Evolutionary conservation across 1,140 invertebrate species (phyloP).

Genomic region (Trichogramma pretiosum): DNA sequence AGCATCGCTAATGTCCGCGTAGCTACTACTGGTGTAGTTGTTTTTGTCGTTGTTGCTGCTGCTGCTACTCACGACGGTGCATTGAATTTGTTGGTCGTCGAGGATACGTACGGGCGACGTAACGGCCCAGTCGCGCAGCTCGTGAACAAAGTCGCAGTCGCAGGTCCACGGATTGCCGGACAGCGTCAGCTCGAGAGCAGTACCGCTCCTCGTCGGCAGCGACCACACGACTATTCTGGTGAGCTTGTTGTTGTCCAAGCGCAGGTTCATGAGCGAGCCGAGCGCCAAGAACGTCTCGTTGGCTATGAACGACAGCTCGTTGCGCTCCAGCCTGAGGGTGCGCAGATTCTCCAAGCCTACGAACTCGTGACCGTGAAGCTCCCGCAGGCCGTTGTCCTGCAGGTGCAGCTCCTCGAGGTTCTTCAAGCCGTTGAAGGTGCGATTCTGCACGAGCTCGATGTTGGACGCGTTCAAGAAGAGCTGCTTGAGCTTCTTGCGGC

Average conservation of each 20-base stretch:
- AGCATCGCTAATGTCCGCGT: constrained; percentile 39
- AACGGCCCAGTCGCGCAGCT: constrained; percentile 69
- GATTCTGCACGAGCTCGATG: constrained; percentile 77
- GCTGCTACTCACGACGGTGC: constrained; percentile 53
- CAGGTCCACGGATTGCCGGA: constrained; percentile 81
- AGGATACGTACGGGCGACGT: constrained; percentile 50
- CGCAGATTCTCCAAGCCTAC: constrained; percentile 56
- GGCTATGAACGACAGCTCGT: constrained; percentile 61
- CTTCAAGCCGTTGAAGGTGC: constrained; percentile 80
- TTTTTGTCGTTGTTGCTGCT: constrained; percentile 53
- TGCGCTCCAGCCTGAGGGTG: constrained; percentile 58
- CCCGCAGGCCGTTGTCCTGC: constrained; percentile 66
- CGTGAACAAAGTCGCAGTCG: constrained; percentile 73
- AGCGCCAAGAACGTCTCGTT: constrained; percentile 71
- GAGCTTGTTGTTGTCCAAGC: constrained; percentile 70
- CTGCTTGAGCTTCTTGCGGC: constrained; percentile 73
- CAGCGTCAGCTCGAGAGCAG: constrained; percentile 55
- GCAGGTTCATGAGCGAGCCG: constrained; percentile 59
- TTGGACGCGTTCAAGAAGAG: constrained; percentile 78
- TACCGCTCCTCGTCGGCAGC: constrained; percentile 53
- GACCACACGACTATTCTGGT: constrained; percentile 68
- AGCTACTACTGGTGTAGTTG: constrained; percentile 52
- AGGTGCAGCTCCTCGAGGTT: constrained; percentile 74
- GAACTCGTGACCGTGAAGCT: constrained; percentile 77
- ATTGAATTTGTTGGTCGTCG: constrained; percentile 55